Base-by-base conservation (phyloP, 2,888 invertebrate genomes). In the Pammene aurita region DNA sequence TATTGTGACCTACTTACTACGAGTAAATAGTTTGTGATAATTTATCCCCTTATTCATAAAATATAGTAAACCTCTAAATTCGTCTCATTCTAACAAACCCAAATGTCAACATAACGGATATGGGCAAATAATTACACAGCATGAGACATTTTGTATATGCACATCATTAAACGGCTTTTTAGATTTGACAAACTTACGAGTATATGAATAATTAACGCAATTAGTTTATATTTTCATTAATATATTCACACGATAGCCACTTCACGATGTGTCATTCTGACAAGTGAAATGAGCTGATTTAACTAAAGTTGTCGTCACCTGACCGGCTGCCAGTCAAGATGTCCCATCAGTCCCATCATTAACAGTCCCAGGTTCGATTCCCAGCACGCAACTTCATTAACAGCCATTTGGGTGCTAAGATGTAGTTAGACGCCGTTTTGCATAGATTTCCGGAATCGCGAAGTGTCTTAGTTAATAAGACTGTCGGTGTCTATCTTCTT, bases 361-460 rank as follows among this genome's bases (percentile, higher is more conserved):
- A 48, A 18, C 13, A 14, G 41, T 16, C 41, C 66, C 44, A 5
- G 34, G 60, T 55, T 61, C 41, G 14, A 54, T n/a, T 67, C 52
- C 18, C 50, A 10, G 46, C 66, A 66, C 66, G 66, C 66, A 66
- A 58, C 58, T 52, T 60, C 58, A 66, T 66, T 66, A 58, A 14
- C 14, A 35, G 0, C 16, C 52, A 58, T 66, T 66, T 42, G 50
- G 57, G 66, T 58, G 66, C 52, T 66, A 65, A 48, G 41, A 48
- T 16, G 18, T 54, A 42, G 58, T 42, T 58, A 14, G 14, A 26
- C 16, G 13, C n/a, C 35, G 34, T 46, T 60, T 48, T 48, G 60
- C 60, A 60, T 60, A 58, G 41, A 57, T 42, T 57, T 57, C 57
- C 57, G 38, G 42, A 42, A 57, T 35, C 7, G n/a, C 57, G 10